Evolutionary conservation across 2,113 vertebrate genomes (phyloP), one percentile per base, ranked within the genome.

Genomic region (Colossoma macropomum): DNA sequence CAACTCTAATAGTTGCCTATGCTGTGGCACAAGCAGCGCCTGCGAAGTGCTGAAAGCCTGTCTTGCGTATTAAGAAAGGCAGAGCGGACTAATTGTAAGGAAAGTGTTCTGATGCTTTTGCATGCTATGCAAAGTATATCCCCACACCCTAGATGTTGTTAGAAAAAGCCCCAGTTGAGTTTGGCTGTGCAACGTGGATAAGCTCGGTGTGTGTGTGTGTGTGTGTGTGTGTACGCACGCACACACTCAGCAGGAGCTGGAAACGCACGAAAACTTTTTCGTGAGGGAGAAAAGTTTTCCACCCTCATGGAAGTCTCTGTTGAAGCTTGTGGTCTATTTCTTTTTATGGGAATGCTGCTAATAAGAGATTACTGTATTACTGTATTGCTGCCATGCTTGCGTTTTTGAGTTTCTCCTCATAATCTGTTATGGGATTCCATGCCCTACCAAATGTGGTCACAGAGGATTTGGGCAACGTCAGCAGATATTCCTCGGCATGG

Each of bases 31-130:
- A 3, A 17, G 13, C 4, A 15, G 5, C 13, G 13, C 5, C 5
- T 15, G 13, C 15, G 16, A 21, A 23, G 3, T 1, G 21, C 21
- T 23, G 54, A 59, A 2, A 71, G 10, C 11, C 38, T 23, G 30
- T 15, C 34, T 4, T 32, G 54, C 60, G 59, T 59, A 23, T 9
- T n/a, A 59, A 1, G 21, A 59, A 21, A 16, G 2, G 50, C 78
- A 41, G 21, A 32, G 60, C 12, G 48, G 34, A 28, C 11, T 82
- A 65, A 75, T 81, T 75, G 60, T 38, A 77, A 38, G 85, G n/a
- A 28, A 84, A 79, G 71, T 82, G 34, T 74, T 89, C 86, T 87
- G 79, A n/a, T n/a, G 4, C 66, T 1, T 86, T 87, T 82, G 86
- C 84, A 82, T 87, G 45, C 6, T 27, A 87, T 85, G 86, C 83